These are phyloP conservation scores for Agrilus cyanescens DNA, from an alignment of 2,888 invertebrate species.

Conservation along the genomic window DNA sequence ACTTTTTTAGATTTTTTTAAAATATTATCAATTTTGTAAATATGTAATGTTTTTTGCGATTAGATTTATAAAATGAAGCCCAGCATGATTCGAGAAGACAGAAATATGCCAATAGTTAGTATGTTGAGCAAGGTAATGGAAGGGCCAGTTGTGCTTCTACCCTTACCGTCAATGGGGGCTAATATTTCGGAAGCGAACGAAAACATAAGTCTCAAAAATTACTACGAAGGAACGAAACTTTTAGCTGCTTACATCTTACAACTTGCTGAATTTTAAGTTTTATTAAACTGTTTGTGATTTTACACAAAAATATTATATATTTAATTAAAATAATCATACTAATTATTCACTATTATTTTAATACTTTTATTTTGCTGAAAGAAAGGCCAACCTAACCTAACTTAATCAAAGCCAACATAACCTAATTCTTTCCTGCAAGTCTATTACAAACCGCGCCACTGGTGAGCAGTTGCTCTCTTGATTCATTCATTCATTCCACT, in stretches of 20 bases:
- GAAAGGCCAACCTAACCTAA: background rate
- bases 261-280: conserved; percentile 9
- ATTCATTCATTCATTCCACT: too few relatives aligned
- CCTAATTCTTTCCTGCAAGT: too few relatives aligned
- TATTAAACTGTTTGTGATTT: too few relatives aligned
- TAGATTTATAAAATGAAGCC: conserved; percentile 38
- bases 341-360: background rate
- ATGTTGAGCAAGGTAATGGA: conserved; percentile 32
- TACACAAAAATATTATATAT: too few relatives aligned
- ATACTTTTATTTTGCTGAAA: background rate
- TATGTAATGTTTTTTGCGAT: conserved; percentile 5
- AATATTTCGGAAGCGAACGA: conserved; percentile 31
- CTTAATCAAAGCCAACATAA: background rate
- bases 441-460: too few relatives aligned
- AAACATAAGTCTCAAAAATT: conserved; percentile 32
- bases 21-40: too few relatives aligned
- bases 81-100: conserved; percentile 35
- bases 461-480: too few relatives aligned
- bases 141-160: conserved; percentile 32
- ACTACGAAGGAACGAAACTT: conserved; percentile 36
- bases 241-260: conserved; percentile 35
- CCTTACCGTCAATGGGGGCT: conserved; percentile 29
- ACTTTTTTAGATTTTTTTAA: too few relatives aligned
- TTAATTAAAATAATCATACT: background rate
- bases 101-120: conserved; percentile 29